These are phyloP conservation scores for Glaucopsyche alexis DNA, from an alignment of 2,888 invertebrate species.

Conservation along the genomic window DNA sequence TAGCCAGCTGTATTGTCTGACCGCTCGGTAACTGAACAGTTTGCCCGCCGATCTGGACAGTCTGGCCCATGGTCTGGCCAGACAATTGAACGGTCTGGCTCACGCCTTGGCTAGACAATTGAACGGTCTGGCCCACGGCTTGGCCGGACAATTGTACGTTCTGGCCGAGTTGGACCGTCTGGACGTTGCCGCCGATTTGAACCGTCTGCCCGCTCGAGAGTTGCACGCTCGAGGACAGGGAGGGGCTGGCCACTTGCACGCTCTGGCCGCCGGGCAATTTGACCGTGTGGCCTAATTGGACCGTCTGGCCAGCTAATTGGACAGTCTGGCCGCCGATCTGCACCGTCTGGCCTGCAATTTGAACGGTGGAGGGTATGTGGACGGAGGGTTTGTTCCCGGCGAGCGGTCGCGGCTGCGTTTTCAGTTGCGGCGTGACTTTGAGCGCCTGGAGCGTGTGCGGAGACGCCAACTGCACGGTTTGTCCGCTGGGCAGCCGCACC, in stretches of 20 bases:
- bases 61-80: slow-evolving; percentile 52
- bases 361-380: slow-evolving; percentile 65
- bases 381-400: slow-evolving; percentile 50
- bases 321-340: slow-evolving; percentile 65
- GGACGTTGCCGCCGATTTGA: slow-evolving; percentile 45
- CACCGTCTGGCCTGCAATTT: slow-evolving; percentile 59
- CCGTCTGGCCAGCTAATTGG: slow-evolving; percentile 62
- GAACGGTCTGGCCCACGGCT: slow-evolving; percentile 49
- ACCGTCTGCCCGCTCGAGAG: slow-evolving; percentile 64
- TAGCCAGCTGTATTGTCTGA: slow-evolving; percentile 53
- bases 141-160: slow-evolving; percentile 52
- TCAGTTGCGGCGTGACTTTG: slow-evolving; percentile 48
- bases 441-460: slow-evolving; percentile 60
- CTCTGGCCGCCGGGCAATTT: slow-evolving; percentile 66
- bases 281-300: slow-evolving; percentile 67
- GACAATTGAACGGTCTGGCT: slow-evolving; percentile 52
- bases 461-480: slow-evolving; percentile 64
- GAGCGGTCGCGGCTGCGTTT: slow-evolving; percentile 48
- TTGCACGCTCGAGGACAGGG: slow-evolving; percentile 67
- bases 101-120: slow-evolving; percentile 46
- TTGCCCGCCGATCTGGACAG: slow-evolving; percentile 74
- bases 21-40: slow-evolving; percentile 49
- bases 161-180: slow-evolving; percentile 49
- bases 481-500: slow-evolving; percentile 65
- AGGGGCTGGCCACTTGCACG: slow-evolving; percentile 64